Percentiles rank a stretch among this genome's conserved stretches.
Conservation (phyloP, 1,140 invertebrate species). For the Nasonia longicornis region DNA sequence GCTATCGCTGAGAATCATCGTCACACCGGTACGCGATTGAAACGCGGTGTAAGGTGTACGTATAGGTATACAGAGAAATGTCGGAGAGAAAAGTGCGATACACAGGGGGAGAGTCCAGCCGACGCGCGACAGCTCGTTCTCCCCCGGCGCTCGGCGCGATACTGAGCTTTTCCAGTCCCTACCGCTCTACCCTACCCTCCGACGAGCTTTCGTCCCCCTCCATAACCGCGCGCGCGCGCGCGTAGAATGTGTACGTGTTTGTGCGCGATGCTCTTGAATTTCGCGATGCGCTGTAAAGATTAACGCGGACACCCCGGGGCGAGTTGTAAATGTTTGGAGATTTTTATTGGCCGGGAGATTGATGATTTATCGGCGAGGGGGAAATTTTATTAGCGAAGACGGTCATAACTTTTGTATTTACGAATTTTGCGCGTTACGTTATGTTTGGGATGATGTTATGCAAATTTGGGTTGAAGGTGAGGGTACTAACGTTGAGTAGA, state of each 20-base stretch:
- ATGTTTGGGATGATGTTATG: too few relatives aligned
- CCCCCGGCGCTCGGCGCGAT: slow-evolving; percentile 55
- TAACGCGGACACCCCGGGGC: not conserved
- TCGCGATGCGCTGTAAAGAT: not conserved
- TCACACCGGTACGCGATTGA: not conserved
- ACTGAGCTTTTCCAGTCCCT: slow-evolving; percentile 53
- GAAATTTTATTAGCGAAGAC: too few relatives aligned
- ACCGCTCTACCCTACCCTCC: slow-evolving; percentile 2
- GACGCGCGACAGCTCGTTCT: slow-evolving; percentile 45
- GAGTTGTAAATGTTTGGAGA: not conserved
- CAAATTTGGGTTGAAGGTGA: too few relatives aligned
- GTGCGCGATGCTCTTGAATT: not conserved
- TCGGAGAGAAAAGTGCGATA: not conserved
- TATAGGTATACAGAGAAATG: not conserved
- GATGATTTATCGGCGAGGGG: not conserved
- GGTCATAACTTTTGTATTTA: too few relatives aligned
- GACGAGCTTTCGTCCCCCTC: slow-evolving; percentile 21
- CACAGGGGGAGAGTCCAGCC: not conserved
- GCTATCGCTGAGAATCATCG: not conserved
- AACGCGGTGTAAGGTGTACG: not conserved
- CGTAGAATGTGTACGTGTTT: too few relatives aligned
- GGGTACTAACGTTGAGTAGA: too few relatives aligned
- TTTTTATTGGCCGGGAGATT: not conserved
- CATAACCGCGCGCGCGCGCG: too few relatives aligned
- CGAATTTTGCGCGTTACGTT: too few relatives aligned